phyloP scores from a whole-genome alignment of 2,113 vertebrate species.

The Triplophysa tibetana region DNA sequence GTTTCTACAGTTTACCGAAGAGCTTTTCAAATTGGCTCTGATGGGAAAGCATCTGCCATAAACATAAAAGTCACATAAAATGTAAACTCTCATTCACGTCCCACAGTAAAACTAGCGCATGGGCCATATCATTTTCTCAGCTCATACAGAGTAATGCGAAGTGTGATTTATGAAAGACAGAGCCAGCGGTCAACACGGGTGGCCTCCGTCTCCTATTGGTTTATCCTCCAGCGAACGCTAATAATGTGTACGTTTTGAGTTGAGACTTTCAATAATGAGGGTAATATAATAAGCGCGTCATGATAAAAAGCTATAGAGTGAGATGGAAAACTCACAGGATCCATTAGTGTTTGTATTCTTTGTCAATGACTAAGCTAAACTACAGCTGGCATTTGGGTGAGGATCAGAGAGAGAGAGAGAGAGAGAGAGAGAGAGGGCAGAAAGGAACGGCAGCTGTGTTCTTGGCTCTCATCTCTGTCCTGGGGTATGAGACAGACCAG shows the following conservation, averaged over 20 bases:
- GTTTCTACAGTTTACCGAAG: not conserved
- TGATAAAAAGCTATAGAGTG: constrained; percentile 37
- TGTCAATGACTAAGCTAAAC: constrained; percentile 40
- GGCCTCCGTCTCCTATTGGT: constrained; percentile 7
- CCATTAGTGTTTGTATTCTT: constrained; percentile 41
- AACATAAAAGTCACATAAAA: constrained; percentile 26
- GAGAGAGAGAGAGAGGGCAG: constrained; percentile 28
- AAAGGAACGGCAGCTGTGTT: constrained; percentile 56
- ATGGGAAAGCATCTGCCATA: constrained; percentile 6
- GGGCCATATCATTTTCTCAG: constrained; percentile 20
- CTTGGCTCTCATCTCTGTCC: constrained; percentile 43
- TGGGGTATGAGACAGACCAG: constrained; percentile 52
- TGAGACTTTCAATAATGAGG: constrained; percentile 25
- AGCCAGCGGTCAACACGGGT: constrained; percentile 4
- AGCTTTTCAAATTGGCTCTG: not conserved
- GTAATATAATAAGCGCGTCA: constrained; percentile 27
- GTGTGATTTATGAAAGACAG: constrained; percentile 9
- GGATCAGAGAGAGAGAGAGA: constrained; percentile 22
- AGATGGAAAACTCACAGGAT: not conserved
- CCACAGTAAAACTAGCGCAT: constrained; percentile 1
- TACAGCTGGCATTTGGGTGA: constrained; percentile 36
- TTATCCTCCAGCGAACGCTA: not conserved
- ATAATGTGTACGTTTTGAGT: not conserved
- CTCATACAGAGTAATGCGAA: not conserved
- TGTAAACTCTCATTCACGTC: not conserved